Base-by-base conservation (phyloP, 2,888 invertebrate genomes). In the Linnaemya tessellans region DNA sequence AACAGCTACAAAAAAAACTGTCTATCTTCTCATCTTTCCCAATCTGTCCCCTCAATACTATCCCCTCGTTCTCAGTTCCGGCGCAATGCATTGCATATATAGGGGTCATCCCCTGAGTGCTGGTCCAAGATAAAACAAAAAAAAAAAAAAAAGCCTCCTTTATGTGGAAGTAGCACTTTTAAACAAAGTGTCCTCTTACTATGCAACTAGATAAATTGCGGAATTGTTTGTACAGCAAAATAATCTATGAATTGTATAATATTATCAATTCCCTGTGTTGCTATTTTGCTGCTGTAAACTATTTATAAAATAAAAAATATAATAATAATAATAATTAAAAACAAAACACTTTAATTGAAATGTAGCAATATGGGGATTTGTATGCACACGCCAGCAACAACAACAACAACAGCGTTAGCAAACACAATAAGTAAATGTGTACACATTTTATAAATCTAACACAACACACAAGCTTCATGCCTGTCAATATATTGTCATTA, bases 321-420 rank as follows among this genome's bases (percentile, higher is more conserved):
- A 46, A 46, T 1, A 54, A 30, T 13, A 46, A 46, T 10, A 54
- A 30, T 46, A 13, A 51, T 18, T 18, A 49, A 77, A 78, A 46
- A 78, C 49, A 75, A 58, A 35, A 62, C 58, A 67, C 9, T 41
- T 82, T 82, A 82, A 82, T 82, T 82, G 77, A 82, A 77, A 71
- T 67, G 71, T 82, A 30, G 20, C 60, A 73, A 51, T 71, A 43
- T 35, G n/a, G 35, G 75, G 68, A 75, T 81, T 81, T 68, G 62
- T 68, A 54, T 64, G 62, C 41, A 43, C n/a, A 25, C 35, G 11
- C 20, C 49, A 51, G 30, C 60, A 46, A 20, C 46, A 58, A 20
- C 49, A 51, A 46, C 60, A 46, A 20, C 46, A 58, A 41, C 41
- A 25, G 18, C 22, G 20, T 15, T 20, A 35, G 38, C n/a, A 38